These are phyloP conservation scores for Leucozona laternaria DNA, from an alignment of 2,888 invertebrate genomes.

Conservation along the genomic window DNA sequence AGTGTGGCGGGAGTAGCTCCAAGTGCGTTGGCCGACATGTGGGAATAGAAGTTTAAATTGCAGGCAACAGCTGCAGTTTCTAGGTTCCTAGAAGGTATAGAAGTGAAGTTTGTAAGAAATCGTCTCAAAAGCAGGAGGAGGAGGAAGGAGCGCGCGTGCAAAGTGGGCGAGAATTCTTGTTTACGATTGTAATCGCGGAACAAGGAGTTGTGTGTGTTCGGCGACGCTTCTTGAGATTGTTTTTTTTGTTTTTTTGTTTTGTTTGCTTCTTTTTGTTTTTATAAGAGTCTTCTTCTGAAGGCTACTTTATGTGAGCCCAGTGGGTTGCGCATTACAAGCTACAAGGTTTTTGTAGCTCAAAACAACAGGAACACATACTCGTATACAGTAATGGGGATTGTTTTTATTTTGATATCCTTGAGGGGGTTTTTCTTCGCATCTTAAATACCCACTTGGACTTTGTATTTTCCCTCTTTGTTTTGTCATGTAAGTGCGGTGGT, in stretches of 20 bases:
- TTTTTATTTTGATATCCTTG: slow-evolving; percentile 49
- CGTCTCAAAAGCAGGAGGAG: not conserved
- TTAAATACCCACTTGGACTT: slow-evolving; percentile 14
- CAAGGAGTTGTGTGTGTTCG: slow-evolving; percentile 62
- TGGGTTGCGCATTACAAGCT: slow-evolving; percentile 76
- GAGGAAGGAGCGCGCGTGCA: slow-evolving; percentile 34
- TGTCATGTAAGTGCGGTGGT: slow-evolving; percentile 20
- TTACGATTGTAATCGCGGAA: slow-evolving; percentile 71
- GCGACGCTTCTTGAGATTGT: slow-evolving; percentile 59
- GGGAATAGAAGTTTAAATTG: slow-evolving; percentile 69
- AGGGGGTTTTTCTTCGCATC: slow-evolving; percentile 14
- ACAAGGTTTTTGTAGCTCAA: slow-evolving; percentile 70
- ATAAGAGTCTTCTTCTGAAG: slow-evolving; percentile 21
- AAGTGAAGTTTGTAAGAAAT: slow-evolving; percentile 21
- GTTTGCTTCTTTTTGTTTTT: not conserved
- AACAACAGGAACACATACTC: slow-evolving; percentile 23
- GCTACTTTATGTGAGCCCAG: slow-evolving; percentile 44
- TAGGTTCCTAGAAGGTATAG: slow-evolving; percentile 43
- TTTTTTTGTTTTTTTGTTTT: not conserved
- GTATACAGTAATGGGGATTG: slow-evolving; percentile 21
- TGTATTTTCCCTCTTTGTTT: slow-evolving; percentile 44
- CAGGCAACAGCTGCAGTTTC: slow-evolving; percentile 71
- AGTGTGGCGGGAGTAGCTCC: not conserved
- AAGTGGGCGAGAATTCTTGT: slow-evolving; percentile 74
- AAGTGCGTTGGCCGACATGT: slow-evolving; percentile 73